Conservation (phyloP, 2,797 vertebrate genomes). For the Acanthurus tractus region DNA sequence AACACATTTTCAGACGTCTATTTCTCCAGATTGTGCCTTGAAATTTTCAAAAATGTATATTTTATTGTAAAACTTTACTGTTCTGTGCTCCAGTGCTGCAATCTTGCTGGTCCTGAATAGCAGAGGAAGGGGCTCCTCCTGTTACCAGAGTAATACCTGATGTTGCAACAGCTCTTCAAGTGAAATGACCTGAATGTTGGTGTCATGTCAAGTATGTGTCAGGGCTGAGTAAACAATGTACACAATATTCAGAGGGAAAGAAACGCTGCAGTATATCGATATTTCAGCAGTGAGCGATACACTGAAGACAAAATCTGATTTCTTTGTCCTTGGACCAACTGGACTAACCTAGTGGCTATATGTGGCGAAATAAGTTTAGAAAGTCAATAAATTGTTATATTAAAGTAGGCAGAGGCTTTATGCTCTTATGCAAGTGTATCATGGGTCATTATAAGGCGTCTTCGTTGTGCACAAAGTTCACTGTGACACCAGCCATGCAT, state of each 20-base stretch:
- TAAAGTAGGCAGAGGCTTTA: neutral
- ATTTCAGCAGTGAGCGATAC: slow-evolving; percentile 42
- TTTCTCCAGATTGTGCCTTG: slow-evolving; percentile 9
- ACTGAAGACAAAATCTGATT: slow-evolving; percentile 29
- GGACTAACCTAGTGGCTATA: slow-evolving; percentile 35
- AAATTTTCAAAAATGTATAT: slow-evolving; percentile 18
- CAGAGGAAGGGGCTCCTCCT: slow-evolving; percentile 71
- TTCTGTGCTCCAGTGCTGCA: slow-evolving; percentile 46
- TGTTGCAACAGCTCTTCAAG: slow-evolving; percentile 77
- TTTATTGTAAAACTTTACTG: slow-evolving; percentile 55
- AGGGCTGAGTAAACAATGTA: slow-evolving; percentile 71
- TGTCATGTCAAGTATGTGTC: slow-evolving; percentile 77
- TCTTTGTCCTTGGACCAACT: neutral
- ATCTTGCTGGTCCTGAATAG: slow-evolving; percentile 60
- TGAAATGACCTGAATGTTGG: slow-evolving; percentile 75
- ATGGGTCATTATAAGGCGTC: neutral
- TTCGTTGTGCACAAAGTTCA: slow-evolving; percentile 1
- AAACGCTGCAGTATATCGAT: slow-evolving; percentile 26
- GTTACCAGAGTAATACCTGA: slow-evolving; percentile 71
- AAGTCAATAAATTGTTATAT: neutral
- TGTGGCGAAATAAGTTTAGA: slow-evolving; percentile 13
- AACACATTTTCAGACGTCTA: slow-evolving; percentile 25
- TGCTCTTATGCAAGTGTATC: neutral
- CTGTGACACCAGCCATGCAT: neutral
- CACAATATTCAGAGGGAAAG: slow-evolving; percentile 55